Conservation (phyloP, 2,888 invertebrate genomes). For the Apoda limacodes region DNA sequence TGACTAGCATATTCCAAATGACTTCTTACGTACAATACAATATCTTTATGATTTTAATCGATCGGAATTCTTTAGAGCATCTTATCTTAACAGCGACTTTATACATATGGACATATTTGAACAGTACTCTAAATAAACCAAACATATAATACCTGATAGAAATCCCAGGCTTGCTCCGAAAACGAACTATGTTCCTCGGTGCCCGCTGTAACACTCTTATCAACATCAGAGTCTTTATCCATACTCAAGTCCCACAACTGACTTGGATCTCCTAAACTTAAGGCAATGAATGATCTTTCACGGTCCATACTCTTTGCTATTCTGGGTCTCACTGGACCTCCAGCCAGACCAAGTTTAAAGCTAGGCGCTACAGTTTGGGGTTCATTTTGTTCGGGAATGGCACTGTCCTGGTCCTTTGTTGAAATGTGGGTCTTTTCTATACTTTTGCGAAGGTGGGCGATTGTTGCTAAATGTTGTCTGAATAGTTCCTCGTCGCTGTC, state of each 20-base stretch:
- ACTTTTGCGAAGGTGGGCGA: slow-evolving; percentile 51
- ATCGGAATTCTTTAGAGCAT: too few relatives aligned
- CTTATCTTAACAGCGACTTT: too few relatives aligned
- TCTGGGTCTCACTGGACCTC: slow-evolving; percentile 52
- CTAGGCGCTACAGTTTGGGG: slow-evolving; percentile 64
- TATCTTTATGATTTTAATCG: too few relatives aligned
- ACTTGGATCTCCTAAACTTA: slow-evolving; percentile 53
- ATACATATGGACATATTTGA: too few relatives aligned
- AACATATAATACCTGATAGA: slow-evolving; percentile 96
- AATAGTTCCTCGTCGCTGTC: slow-evolving; percentile 74
- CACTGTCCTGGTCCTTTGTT: slow-evolving; percentile 41
- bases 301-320: slow-evolving; percentile 46
- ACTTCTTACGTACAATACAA: too few relatives aligned
- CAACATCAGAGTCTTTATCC: slow-evolving; percentile 62
- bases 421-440: slow-evolving; percentile 62
- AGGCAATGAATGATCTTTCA: slow-evolving; percentile 47
- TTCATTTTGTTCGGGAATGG: slow-evolving; percentile 52
- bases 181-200: slow-evolving; percentile 84
- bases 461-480: slow-evolving; percentile 45
- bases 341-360: slow-evolving; percentile 74
- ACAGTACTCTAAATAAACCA: too few relatives aligned
- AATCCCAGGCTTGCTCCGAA: slow-evolving; percentile 95
- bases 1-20: too few relatives aligned
- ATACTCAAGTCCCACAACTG: slow-evolving; percentile 54
- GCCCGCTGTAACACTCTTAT: slow-evolving; percentile 72